phyloP scores from a whole-genome alignment of 2,113 vertebrate genomes.

The Myxocyprinus asiaticus region DNA sequence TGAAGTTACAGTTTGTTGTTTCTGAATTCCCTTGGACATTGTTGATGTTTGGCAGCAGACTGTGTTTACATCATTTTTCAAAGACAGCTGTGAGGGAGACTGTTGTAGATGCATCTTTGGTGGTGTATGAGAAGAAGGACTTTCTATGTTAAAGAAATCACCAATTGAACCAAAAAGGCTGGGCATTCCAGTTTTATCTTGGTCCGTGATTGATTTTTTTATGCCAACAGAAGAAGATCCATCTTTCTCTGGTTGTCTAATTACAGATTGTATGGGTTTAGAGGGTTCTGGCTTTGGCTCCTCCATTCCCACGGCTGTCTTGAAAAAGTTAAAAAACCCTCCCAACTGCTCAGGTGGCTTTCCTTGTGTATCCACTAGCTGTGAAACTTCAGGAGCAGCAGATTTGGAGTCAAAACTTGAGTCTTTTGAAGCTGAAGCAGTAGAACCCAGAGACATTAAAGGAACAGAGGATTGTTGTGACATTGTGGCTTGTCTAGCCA shows the following conservation, averaged over 20 bases:
- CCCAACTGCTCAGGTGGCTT: constrained; percentile 67
- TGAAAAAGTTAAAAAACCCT: constrained; percentile 85
- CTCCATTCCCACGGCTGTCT: constrained; percentile 75
- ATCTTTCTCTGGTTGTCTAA: constrained; percentile 64
- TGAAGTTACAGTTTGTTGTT: constrained; percentile 61
- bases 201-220: constrained; percentile 56
- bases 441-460: constrained; percentile 51
- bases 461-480: constrained; percentile 63
- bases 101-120: constrained; percentile 58
- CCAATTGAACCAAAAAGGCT: constrained; percentile 84
- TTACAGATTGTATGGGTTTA: constrained; percentile 56
- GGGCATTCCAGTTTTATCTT: constrained; percentile 74
- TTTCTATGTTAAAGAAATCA: constrained; percentile 80
- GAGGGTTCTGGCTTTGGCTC: constrained; percentile 70
- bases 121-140: constrained; percentile 63
- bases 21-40: constrained; percentile 63
- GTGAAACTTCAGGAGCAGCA: neutral
- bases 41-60: constrained; percentile 50
- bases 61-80: constrained; percentile 45
- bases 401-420: constrained; percentile 26
- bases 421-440: constrained; percentile 57
- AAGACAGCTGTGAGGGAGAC: constrained; percentile 2
- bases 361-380: constrained; percentile 31
- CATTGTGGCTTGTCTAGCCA: constrained; percentile 70
- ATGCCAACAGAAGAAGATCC: constrained; percentile 41